A percentile compares a stretch with the other conserved stretches of the same genome.
Evolutionary conservation across 2,797 vertebrate genomes (phyloP).

Genomic region (Octomys mimax): DNA sequence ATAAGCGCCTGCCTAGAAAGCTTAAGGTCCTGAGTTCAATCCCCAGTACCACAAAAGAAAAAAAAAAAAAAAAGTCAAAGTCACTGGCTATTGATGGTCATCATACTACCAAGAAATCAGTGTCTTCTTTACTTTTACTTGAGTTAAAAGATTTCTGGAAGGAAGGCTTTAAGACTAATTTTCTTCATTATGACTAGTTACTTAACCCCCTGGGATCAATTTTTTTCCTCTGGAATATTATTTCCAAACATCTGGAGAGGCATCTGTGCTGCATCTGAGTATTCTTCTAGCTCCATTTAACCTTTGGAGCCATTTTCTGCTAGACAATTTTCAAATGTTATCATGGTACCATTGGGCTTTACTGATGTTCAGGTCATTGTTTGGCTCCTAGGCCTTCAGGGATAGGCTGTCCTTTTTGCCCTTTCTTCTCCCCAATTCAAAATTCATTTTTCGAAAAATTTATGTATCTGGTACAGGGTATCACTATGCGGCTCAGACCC

Average conservation of each 20-base stretch:
- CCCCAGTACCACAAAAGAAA: too few species aligned
- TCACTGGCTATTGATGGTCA: slow-evolving; percentile 94
- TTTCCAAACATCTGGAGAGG: slow-evolving; percentile 86
- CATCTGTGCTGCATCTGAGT: slow-evolving; percentile 92
- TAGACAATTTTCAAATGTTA: background rate
- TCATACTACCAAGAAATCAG: slow-evolving; percentile 97
- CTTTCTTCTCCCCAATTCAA: background rate
- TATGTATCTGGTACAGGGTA: too few species aligned
- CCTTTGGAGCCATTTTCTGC: slow-evolving; percentile 90
- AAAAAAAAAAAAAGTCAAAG: slow-evolving; percentile 85
- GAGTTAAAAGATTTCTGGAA: slow-evolving; percentile 99
- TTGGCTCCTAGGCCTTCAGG: background rate
- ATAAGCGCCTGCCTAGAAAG: too few species aligned
- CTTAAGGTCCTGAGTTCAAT: too few species aligned
- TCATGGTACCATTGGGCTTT: too few species aligned
- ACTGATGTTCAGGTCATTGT: background rate
- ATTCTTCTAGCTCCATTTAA: slow-evolving; percentile 91
- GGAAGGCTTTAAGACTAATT: slow-evolving; percentile 99
- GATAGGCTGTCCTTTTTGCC: background rate
- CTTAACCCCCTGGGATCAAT: slow-evolving; percentile 81
- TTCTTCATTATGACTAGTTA: slow-evolving; percentile 97
- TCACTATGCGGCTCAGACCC: too few species aligned
- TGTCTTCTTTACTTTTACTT: slow-evolving; percentile 98
- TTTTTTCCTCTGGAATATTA: slow-evolving; percentile 77
- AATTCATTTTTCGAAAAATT: background rate